Evolutionary conservation across 2,113 vertebrate species (phyloP).

Genomic region (Etia nguti): DNA sequence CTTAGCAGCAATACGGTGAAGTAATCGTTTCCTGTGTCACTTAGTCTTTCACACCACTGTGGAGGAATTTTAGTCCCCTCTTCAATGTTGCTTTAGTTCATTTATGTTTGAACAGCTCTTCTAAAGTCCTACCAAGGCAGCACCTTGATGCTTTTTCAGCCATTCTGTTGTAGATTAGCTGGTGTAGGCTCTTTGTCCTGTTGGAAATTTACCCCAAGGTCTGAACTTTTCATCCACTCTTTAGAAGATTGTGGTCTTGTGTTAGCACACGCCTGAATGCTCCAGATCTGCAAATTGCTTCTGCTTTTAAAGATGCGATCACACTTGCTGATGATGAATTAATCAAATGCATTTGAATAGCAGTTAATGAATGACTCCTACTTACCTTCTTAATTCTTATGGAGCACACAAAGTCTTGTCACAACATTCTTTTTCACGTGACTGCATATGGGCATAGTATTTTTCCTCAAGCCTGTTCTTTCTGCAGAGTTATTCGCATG

Average conservation of each 20-base stretch:
- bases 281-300: background rate
- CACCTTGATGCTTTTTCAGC: background rate
- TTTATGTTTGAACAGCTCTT: too few species aligned
- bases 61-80: too few species aligned
- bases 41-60: too few species aligned
- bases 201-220: background rate
- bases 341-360: background rate
- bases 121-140: background rate
- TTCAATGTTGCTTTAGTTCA: too few species aligned
- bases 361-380: background rate
- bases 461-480: background rate
- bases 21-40: too few species aligned
- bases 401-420: background rate
- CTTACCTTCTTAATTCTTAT: background rate
- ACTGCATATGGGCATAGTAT: background rate
- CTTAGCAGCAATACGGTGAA: too few species aligned
- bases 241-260: background rate
- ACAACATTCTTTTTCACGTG: background rate
- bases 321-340: background rate
- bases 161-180: background rate
- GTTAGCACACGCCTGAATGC: background rate
- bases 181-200: background rate
- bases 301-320: background rate
- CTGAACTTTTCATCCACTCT: background rate
- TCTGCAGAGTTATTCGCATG: background rate